Evolutionary conservation across 2,113 vertebrate genomes (phyloP).

Genomic region (Pelvicachromis taeniatus): DNA sequence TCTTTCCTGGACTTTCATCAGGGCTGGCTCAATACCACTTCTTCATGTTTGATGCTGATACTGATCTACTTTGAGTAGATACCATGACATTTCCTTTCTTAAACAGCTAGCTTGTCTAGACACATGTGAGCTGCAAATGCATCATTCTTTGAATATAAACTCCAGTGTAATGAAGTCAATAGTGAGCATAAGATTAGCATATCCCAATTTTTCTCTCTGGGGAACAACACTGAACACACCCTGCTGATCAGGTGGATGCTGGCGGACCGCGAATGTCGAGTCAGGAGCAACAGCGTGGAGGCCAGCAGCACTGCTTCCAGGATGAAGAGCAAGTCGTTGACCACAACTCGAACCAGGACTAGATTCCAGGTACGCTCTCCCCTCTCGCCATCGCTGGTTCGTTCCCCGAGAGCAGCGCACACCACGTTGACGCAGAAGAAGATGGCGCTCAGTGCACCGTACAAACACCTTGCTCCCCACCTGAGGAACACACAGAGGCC

Average conservation of each 20-base stretch:
- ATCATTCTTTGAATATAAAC: neutral
- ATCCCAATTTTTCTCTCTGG: neutral
- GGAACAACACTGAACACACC: constrained; percentile 43
- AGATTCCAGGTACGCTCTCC: constrained; percentile 75
- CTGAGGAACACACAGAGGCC: constrained; percentile 20
- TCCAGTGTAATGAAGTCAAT: neutral
- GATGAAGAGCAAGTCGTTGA: constrained; percentile 86
- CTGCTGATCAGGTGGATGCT: constrained; percentile 81
- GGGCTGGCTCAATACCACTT: neutral
- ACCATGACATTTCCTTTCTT: neutral
- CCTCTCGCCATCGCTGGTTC: constrained; percentile 22
- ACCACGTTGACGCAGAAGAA: constrained; percentile 81
- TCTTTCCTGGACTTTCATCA: neutral
- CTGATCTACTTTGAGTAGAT: neutral
- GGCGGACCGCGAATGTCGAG: constrained; percentile 72
- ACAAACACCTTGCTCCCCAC: constrained; percentile 42
- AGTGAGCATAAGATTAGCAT: neutral
- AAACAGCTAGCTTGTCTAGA: neutral
- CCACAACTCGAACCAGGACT: constrained; percentile 80
- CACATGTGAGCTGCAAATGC: neutral
- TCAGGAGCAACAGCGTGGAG: constrained; percentile 77
- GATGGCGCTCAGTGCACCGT: constrained; percentile 62
- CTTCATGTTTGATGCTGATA: neutral
- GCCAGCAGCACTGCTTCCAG: constrained; percentile 79
- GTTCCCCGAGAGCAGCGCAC: constrained; percentile 73